Evolutionary conservation across 1,140 invertebrate species (phyloP).

Genomic region (Drosophila sp.): DNA sequence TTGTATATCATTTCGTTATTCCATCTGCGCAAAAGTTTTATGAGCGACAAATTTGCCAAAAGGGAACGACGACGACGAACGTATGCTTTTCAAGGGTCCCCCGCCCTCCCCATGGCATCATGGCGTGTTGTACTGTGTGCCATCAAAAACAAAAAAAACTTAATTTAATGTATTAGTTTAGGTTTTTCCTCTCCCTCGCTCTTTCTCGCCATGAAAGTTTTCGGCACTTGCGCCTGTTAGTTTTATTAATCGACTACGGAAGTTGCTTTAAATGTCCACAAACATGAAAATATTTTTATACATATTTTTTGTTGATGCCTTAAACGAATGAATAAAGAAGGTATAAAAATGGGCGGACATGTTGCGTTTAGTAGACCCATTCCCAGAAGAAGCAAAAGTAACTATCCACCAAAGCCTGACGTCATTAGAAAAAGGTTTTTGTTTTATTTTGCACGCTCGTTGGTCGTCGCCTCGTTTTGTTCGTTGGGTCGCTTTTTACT

Average conservation of each 20-base stretch:
- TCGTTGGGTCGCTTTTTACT: conserved; percentile 32
- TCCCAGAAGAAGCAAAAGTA: neutral
- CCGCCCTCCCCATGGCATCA: conserved; percentile 7
- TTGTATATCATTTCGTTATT: conserved; percentile 9
- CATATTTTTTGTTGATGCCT: conserved; percentile 35
- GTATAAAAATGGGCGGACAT: neutral
- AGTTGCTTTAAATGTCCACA: conserved; percentile 79
- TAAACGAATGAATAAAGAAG: conserved; percentile 1
- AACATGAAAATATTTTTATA: conserved; percentile 71
- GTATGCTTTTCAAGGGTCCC: conserved; percentile 47
- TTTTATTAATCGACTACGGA: conserved; percentile 76
- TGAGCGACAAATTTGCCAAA: conserved; percentile 57
- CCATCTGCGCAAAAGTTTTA: conserved; percentile 31
- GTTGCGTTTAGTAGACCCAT: conserved; percentile 7
- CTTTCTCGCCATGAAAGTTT: conserved; percentile 17
- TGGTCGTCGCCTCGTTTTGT: neutral
- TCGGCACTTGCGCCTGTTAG: conserved; percentile 28
- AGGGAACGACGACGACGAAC: conserved; percentile 1
- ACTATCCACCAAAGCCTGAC: conserved; percentile 25
- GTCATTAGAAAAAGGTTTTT: conserved; percentile 31
- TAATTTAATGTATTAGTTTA: conserved; percentile 72
- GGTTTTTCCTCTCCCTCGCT: conserved; percentile 26
- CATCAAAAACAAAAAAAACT: conserved; percentile 42
- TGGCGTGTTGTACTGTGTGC: conserved; percentile 14
- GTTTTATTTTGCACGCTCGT: neutral